Evolutionary conservation across 2,797 vertebrate species (phyloP).

Genomic region (Erpetoichthys calabaricus): DNA sequence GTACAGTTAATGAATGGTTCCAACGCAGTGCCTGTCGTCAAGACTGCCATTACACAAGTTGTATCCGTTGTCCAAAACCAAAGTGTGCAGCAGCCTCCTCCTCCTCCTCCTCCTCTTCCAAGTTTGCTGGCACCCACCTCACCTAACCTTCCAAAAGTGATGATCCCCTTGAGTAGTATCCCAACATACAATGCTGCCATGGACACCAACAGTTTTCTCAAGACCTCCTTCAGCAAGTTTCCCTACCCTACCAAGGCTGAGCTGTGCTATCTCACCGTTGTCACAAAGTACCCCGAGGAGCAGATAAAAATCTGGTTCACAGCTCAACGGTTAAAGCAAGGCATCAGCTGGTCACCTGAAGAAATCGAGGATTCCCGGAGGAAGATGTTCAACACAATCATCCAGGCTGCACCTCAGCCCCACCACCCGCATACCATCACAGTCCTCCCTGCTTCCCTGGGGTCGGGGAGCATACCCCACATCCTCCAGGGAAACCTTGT

Average conservation of each 20-base stretch:
- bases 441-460: constrained; percentile 74
- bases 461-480: constrained; percentile 74
- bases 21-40: constrained; percentile 70
- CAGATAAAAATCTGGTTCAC: constrained; percentile 99
- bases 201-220: constrained; percentile 91
- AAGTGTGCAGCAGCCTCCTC: constrained; percentile 45
- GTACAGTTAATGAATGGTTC: constrained; percentile 75
- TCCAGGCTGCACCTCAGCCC: constrained; percentile 62
- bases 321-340: constrained; percentile 89
- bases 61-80: constrained; percentile 66
- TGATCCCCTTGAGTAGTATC: constrained; percentile 97
- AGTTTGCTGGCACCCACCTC: constrained; percentile 34
- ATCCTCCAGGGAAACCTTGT: constrained; percentile 85
- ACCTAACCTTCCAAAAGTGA: constrained; percentile 90
- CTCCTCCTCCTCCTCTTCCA: background rate
- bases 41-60: constrained; percentile 77
- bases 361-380: constrained; percentile 92
- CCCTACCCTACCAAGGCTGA: constrained; percentile 94
- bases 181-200: constrained; percentile 88
- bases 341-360: constrained; percentile 96
- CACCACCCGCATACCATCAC: constrained; percentile 74
- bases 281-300: constrained; percentile 94
- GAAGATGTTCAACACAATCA: constrained; percentile 97
- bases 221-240: constrained; percentile 94
- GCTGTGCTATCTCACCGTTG: constrained; percentile 91